Evolutionary conservation across 2,888 invertebrate species (phyloP), one percentile per base, ranked within the genome.

Genomic region (Subacronicta megacephala): DNA sequence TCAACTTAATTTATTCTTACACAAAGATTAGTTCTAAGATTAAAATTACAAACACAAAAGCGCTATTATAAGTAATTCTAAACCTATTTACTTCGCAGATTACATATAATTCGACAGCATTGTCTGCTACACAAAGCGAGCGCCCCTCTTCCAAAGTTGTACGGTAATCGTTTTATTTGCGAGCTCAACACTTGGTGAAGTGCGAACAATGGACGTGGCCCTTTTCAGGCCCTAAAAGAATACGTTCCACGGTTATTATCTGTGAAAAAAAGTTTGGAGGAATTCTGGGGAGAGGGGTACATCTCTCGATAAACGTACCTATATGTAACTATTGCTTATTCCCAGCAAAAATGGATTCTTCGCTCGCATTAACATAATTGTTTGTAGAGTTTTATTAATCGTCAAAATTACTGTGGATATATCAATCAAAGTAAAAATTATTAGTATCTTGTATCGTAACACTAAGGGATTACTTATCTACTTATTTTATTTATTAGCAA

Each of bases 101-200:
- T 66, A 66, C 50, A 47, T 43, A 69, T 58, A 57, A 72, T 57
- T 58, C 57, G 47, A 58, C 44, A 43, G 47, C 62, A 53, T 69
- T 73, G 55, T 69, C 43, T 58, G 40, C 17, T 10, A 18, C 37
- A 74, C 75, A 57, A 70, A 62, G 61, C 37, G 13, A 46, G 40
- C 37, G 46, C 26, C 58, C 42, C n/a, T 51, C 55, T 60, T 57
- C 35, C 35, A 45, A 75, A 72, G 49, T 72, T 73, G 50, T 53
- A 55, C 53, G 56, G 54, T 68, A 65, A 75, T 68, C 73, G 62
- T 64, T 68, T 72, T 75, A 72, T 72, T 64, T 68, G 52, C 16
- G 53, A 71, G 50, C 50, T 61, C 46, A 43, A 62, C 54, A 62
- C 53, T 66, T 52, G 44, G 47, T 44, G 50, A 66, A 60, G 56